These are phyloP conservation scores for Sesia apiformis DNA, from an alignment of 2,888 invertebrate species.

Conservation along the genomic window DNA sequence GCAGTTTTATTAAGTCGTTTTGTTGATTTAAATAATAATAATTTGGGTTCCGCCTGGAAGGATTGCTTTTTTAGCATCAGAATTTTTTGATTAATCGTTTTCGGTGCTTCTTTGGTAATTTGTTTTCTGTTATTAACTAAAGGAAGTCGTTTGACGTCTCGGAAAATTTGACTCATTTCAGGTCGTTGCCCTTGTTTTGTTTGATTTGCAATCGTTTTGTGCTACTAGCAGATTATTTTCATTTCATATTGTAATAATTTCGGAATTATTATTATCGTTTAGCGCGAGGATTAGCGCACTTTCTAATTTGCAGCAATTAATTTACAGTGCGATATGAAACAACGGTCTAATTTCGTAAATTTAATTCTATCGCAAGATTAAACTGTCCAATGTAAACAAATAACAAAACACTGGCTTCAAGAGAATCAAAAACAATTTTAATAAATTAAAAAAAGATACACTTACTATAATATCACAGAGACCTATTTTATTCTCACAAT, in stretches of 20 bases:
- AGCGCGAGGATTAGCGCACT: background rate
- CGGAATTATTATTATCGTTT: too few relatives aligned
- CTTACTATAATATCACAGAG: too few relatives aligned
- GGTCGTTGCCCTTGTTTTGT: background rate
- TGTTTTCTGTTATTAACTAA: constrained; percentile 67
- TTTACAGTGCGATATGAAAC: background rate
- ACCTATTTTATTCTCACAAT: too few relatives aligned
- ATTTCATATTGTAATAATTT: too few relatives aligned
- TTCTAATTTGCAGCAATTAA: background rate
- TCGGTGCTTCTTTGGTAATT: constrained; percentile 46
- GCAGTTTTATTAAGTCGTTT: constrained; percentile 56
- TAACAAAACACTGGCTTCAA: too few relatives aligned
- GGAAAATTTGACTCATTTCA: constrained; percentile 42
- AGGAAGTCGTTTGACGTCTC: constrained; percentile 56
- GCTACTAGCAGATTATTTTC: too few relatives aligned
- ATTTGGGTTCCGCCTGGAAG: constrained; percentile 31
- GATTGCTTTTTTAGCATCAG: constrained; percentile 43
- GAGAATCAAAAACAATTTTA: too few relatives aligned
- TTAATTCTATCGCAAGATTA: too few relatives aligned
- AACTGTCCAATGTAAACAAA: too few relatives aligned
- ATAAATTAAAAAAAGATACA: too few relatives aligned
- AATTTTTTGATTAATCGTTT: constrained; percentile 67
- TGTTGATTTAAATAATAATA: constrained; percentile 69
- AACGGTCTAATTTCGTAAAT: too few relatives aligned
- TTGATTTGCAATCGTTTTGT: background rate